Evolutionary conservation across 2,888 invertebrate species (phyloP).

Genomic region (Pachliopta kotzebuea): DNA sequence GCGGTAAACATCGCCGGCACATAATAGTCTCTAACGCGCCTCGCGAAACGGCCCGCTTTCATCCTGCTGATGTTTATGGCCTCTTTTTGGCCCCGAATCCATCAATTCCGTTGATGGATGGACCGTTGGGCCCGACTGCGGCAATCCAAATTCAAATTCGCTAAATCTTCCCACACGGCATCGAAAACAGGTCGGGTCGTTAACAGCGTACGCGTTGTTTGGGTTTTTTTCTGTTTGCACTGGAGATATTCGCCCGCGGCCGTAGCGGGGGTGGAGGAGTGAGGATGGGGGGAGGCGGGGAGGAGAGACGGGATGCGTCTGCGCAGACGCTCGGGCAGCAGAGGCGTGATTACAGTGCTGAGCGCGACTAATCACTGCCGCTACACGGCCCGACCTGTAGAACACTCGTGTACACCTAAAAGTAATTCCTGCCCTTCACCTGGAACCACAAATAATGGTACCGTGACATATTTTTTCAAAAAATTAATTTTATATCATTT

Average conservation of each 20-base stretch:
- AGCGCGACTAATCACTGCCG: constrained; percentile 70
- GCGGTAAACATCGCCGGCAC: constrained; percentile 52
- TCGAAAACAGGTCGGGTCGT: constrained; percentile 75
- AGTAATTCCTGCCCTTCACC: constrained; percentile 34
- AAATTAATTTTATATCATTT: no score
- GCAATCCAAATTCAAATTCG: constrained; percentile 80
- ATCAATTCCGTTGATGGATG: constrained; percentile 80
- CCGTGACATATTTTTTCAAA: no score
- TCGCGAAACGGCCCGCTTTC: constrained; percentile 69
- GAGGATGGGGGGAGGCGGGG: constrained; percentile 16
- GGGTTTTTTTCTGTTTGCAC: constrained; percentile 67
- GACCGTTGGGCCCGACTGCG: constrained; percentile 58
- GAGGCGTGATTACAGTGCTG: constrained; percentile 76
- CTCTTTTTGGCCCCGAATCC: constrained; percentile 76
- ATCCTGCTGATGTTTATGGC: constrained; percentile 61
- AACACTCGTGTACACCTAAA: constrained; percentile 39
- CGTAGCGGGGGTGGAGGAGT: constrained; percentile 22
- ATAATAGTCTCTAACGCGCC: constrained; percentile 68
- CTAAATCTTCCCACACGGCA: constrained; percentile 78
- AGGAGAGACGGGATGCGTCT: constrained; percentile 46
- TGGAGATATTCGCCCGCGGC: constrained; percentile 66
- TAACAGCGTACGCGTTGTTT: constrained; percentile 65
- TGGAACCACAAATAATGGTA: constrained; percentile 2
- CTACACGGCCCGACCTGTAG: constrained; percentile 54
- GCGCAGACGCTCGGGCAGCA: constrained; percentile 74